Conservation (phyloP, 2,888 invertebrate genomes). For the Diaperis boleti region DNA sequence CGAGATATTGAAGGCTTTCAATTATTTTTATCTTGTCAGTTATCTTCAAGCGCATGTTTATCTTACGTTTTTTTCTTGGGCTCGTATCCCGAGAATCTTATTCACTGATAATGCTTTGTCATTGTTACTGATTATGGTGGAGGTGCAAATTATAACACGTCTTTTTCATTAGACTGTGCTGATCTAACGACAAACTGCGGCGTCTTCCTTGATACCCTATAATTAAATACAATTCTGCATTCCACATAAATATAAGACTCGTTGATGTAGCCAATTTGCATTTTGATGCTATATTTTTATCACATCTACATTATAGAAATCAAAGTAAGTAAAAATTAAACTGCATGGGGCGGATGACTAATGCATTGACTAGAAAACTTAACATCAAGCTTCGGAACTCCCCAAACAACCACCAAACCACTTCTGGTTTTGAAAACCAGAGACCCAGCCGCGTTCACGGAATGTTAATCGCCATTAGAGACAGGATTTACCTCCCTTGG, state of each 20-base stretch:
- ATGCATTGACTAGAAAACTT: too few species aligned
- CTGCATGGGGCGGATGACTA: too few species aligned
- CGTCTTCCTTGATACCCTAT: too few species aligned
- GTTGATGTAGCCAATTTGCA: too few species aligned
- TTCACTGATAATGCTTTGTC: slow-evolving; percentile 28
- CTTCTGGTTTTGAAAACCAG: too few species aligned
- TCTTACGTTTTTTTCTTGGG: slow-evolving; percentile 20
- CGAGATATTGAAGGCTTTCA: slow-evolving; percentile 25
- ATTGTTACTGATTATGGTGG: slow-evolving; percentile 26
- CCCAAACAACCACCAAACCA: background rate
- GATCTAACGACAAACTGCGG: too few species aligned
- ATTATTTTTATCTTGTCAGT: slow-evolving; percentile 33
- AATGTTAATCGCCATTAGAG: slow-evolving; percentile 7
- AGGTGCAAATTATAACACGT: slow-evolving; percentile 22
- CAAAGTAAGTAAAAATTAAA: too few species aligned
- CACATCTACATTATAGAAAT: too few species aligned
- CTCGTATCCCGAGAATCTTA: background rate
- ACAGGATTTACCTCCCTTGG: slow-evolving; percentile 1
- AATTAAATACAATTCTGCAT: too few species aligned
- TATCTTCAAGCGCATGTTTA: slow-evolving; percentile 29
- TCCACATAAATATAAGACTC: too few species aligned
- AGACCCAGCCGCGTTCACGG: too few species aligned
- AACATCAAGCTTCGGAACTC: background rate
- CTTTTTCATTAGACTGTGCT: slow-evolving; percentile 2
- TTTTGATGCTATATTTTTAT: background rate